Percentiles rank a stretch among this genome's conserved stretches.
These are phyloP conservation scores for Manduca sexta DNA, from an alignment of 1,140 invertebrate species.

Conservation along the genomic window DNA sequence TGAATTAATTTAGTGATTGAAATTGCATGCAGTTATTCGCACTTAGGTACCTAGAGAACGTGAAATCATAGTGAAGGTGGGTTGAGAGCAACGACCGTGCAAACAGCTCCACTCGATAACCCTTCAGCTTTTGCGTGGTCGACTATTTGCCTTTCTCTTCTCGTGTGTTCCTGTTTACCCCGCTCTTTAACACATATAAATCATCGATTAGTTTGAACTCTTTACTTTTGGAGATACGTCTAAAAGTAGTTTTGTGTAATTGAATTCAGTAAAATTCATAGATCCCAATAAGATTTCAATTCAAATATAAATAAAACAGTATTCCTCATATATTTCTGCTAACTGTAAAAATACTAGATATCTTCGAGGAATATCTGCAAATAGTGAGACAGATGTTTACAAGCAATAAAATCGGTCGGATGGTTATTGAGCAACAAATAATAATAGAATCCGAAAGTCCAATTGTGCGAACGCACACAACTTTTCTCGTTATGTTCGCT, in stretches of 20 bases:
- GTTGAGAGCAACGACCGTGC: conserved; percentile 3
- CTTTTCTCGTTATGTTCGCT: conserved; percentile 47
- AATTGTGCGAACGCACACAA: conserved; percentile 24
- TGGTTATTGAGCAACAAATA: conserved; percentile 26
- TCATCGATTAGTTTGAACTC: not conserved
- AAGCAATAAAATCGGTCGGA: conserved; percentile 19
- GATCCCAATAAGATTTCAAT: not conserved
- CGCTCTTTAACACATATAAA: conserved; percentile 7
- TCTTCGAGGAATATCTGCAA: conserved; percentile 1
- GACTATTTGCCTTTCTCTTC: conserved; percentile 24
- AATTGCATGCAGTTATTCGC: not conserved
- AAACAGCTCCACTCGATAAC: conserved; percentile 18
- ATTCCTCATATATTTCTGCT: not conserved
- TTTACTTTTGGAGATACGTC: not conserved
- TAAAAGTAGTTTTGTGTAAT: not conserved
- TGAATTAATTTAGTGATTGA: no score
- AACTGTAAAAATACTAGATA: not conserved
- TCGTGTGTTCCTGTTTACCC: conserved; percentile 12
- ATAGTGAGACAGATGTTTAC: conserved; percentile 12
- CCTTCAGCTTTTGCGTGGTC: conserved; percentile 18
- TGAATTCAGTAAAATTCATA: not conserved
- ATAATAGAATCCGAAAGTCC: conserved; percentile 23
- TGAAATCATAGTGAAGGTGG: conserved; percentile 6
- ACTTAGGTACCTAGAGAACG: not conserved
- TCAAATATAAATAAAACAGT: conserved; percentile 3